Percentiles rank a stretch among this genome's conserved stretches.
Conservation (phyloP, 2,113 vertebrate species). For the Corythoichthys haematopterus region DNA sequence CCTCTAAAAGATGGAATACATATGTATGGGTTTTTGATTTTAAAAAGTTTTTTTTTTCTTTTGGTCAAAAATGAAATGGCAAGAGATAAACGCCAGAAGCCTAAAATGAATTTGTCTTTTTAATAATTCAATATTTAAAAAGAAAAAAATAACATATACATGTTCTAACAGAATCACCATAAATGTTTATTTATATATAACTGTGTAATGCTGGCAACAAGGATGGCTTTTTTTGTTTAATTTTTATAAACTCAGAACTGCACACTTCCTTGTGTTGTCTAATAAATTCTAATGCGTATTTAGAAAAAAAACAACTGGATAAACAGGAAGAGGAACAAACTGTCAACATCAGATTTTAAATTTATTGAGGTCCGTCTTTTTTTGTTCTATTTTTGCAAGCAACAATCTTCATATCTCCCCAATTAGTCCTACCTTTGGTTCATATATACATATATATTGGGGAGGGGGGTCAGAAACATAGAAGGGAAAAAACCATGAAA, state of each 20-base stretch:
- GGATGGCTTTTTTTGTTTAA: background rate
- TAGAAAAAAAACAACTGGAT: no score
- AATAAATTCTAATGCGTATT: no score
- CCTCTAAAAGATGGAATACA: background rate
- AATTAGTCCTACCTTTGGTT: no score
- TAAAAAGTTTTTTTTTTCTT: constrained; percentile 27
- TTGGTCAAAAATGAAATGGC: background rate
- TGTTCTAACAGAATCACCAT: background rate
- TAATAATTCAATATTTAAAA: constrained; percentile 6
- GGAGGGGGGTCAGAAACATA: no score
- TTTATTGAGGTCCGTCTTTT: no score
- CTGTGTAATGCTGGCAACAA: background rate
- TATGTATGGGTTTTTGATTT: background rate
- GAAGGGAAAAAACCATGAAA: no score
- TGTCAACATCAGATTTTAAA: no score
- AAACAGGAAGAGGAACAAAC: no score
- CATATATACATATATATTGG: no score
- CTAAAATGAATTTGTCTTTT: constrained; percentile 1
- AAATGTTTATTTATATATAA: background rate
- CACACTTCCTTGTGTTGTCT: constrained; percentile 6
- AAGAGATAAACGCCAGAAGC: background rate
- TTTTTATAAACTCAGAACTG: constrained; percentile 13
- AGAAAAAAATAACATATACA: background rate
- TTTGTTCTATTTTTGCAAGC: no score
- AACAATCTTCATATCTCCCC: no score